Evolutionary conservation across 1,140 invertebrate species (phyloP).

Genomic region (Apis dorsata): DNA sequence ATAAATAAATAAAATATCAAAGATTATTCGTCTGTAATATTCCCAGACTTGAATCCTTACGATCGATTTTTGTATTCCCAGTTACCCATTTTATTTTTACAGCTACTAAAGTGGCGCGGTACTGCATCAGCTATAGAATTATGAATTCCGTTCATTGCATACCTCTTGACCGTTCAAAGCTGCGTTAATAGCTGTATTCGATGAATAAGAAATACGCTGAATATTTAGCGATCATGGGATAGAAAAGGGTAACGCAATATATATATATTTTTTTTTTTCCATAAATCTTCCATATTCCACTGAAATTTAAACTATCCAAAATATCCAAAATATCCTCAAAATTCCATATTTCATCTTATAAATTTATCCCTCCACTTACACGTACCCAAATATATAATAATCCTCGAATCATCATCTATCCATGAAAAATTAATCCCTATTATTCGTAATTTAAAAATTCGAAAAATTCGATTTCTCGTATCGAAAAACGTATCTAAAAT

Average conservation of each 20-base stretch:
- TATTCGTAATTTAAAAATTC: too few relatives aligned
- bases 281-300: not conserved
- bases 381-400: too few relatives aligned
- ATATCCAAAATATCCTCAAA: not conserved
- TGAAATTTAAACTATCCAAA: not conserved
- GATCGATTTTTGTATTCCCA: constrained; percentile 23
- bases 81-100: constrained; percentile 14
- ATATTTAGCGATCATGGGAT: not conserved
- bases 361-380: too few relatives aligned
- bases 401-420: too few relatives aligned
- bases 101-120: not conserved
- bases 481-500: too few relatives aligned
- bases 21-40: not conserved
- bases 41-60: not conserved
- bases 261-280: not conserved
- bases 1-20: too few relatives aligned
- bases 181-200: constrained; percentile 1
- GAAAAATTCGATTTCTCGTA: too few relatives aligned
- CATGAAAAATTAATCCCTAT: too few relatives aligned
- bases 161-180: constrained; percentile 3
- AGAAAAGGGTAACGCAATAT: not conserved
- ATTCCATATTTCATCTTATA: too few relatives aligned
- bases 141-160: constrained; percentile 9
- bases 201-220: constrained; percentile 8
- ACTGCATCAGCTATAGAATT: constrained; percentile 18